These are phyloP conservation scores for Fregetta grallaria DNA, from an alignment of 2,113 vertebrate species.

Conservation along the genomic window DNA sequence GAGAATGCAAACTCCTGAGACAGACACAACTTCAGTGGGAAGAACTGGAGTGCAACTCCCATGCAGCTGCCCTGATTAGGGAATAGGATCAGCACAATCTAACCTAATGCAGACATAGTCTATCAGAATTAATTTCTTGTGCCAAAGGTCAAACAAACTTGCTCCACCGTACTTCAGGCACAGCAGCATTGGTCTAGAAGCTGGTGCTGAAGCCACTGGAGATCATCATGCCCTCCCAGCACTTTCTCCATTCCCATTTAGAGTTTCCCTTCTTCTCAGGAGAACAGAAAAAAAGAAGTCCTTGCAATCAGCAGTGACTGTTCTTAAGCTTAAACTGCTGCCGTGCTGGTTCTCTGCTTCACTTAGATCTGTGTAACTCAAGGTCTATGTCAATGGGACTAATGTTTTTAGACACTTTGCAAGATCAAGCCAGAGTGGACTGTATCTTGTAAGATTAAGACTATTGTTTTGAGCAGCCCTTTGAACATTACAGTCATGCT, in stretches of 20 bases:
- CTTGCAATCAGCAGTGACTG: not conserved
- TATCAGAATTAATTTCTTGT: not conserved
- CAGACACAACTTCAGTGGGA: not conserved
- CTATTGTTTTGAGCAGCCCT: not conserved
- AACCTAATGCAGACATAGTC: not conserved
- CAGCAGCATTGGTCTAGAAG: not conserved
- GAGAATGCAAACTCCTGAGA: not conserved
- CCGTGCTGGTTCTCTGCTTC: not conserved
- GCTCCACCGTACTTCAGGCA: not conserved
- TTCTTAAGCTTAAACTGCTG: not conserved
- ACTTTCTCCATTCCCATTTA: not conserved
- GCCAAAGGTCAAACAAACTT: not conserved
- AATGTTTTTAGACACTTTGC: not conserved
- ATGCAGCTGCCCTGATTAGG: not conserved
- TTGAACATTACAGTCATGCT: not conserved
- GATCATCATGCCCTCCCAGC: not conserved
- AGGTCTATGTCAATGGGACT: not conserved
- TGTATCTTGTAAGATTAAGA: not conserved
- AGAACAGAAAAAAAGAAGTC: not conserved
- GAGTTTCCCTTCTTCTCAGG: not conserved
- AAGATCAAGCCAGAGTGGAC: not conserved
- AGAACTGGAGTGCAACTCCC: not conserved
- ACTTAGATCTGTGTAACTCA: not conserved
- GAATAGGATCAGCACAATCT: not conserved
- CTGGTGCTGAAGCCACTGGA: not conserved